Evolutionary conservation across 2,113 vertebrate species (phyloP).

Genomic region (Ptychochromis oligacanthus): DNA sequence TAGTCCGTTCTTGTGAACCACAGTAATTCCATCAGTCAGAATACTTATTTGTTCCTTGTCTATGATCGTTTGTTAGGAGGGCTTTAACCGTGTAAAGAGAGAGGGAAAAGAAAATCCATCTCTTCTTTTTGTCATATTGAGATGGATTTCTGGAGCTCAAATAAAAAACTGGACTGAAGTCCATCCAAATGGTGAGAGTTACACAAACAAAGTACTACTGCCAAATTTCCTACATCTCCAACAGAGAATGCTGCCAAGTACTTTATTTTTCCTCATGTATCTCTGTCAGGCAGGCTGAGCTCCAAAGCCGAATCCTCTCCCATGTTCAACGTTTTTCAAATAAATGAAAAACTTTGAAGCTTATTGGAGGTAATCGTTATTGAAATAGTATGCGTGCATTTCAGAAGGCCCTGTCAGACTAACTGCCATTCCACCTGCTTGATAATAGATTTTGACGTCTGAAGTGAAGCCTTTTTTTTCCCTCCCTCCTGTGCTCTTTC

Average conservation of each 20-base stretch:
- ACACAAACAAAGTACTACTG: slow-evolving; percentile 28
- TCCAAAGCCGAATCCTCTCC: slow-evolving; percentile 19
- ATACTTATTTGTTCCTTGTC: background rate
- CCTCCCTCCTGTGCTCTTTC: slow-evolving; percentile 10
- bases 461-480: background rate
- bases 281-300: slow-evolving; percentile 41
- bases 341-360: slow-evolving; percentile 31
- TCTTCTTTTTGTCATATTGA: slow-evolving; percentile 1
- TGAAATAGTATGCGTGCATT: slow-evolving; percentile 20
- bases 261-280: slow-evolving; percentile 34
- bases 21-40: background rate
- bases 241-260: slow-evolving; percentile 21
- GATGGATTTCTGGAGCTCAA: slow-evolving; percentile 18
- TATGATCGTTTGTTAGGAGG: background rate
- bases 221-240: slow-evolving; percentile 22
- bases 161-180: slow-evolving; percentile 10
- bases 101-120: background rate
- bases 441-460: slow-evolving; percentile 35
- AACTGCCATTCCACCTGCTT: slow-evolving; percentile 37
- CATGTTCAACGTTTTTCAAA: slow-evolving; percentile 34
- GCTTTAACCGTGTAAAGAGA: background rate
- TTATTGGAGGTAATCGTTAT: slow-evolving; percentile 34
- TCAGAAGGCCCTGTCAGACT: slow-evolving; percentile 13
- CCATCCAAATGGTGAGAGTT: slow-evolving; percentile 41
- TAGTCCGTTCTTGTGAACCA: background rate